Percentiles rank a stretch among this genome's conserved stretches.
Evolutionary conservation across 2,888 invertebrate genomes (phyloP).

Genomic region (Beris chalybata): DNA sequence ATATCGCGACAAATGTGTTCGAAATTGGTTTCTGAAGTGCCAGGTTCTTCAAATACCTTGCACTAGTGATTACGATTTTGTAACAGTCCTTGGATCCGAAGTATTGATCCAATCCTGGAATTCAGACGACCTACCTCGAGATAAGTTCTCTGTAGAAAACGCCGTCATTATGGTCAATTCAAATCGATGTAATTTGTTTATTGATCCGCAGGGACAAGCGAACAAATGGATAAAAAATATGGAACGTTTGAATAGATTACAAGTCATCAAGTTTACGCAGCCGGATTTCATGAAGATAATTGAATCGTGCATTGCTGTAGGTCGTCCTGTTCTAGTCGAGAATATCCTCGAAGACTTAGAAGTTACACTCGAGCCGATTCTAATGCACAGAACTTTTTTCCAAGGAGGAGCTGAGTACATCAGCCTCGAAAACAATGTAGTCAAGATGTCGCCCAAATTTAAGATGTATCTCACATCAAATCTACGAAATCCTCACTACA

Average conservation of each 20-base stretch:
- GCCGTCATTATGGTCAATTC: constrained; percentile 83
- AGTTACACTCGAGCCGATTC: constrained; percentile 80
- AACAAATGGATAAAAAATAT: constrained; percentile 90
- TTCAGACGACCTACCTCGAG: constrained; percentile 81
- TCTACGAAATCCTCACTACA: constrained; percentile 83
- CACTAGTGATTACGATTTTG: constrained; percentile 72
- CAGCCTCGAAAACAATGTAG: constrained; percentile 81
- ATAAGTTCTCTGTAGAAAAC: constrained; percentile 84
- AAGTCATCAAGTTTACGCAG: constrained; percentile 53
- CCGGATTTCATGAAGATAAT: constrained; percentile 56
- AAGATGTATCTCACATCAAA: constrained; percentile 85
- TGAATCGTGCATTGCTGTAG: constrained; percentile 71
- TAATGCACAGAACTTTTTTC: constrained; percentile 74
- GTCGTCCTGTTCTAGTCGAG: constrained; percentile 78
- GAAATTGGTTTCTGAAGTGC: constrained; percentile 75
- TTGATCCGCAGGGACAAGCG: constrained; percentile 85
- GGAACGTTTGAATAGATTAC: constrained; percentile 62
- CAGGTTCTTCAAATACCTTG: constrained; percentile 73
- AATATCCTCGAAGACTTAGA: constrained; percentile 84
- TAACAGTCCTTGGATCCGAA: constrained; percentile 77
- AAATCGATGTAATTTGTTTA: constrained; percentile 84
- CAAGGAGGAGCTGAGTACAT: constrained; percentile 76
- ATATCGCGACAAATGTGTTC: constrained; percentile 63
- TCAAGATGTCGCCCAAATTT: constrained; percentile 79
- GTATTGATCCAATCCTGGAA: constrained; percentile 77